Evolutionary conservation across 2,888 invertebrate genomes (phyloP), one percentile per base, ranked within the genome.

Genomic region (Elegia similella): DNA sequence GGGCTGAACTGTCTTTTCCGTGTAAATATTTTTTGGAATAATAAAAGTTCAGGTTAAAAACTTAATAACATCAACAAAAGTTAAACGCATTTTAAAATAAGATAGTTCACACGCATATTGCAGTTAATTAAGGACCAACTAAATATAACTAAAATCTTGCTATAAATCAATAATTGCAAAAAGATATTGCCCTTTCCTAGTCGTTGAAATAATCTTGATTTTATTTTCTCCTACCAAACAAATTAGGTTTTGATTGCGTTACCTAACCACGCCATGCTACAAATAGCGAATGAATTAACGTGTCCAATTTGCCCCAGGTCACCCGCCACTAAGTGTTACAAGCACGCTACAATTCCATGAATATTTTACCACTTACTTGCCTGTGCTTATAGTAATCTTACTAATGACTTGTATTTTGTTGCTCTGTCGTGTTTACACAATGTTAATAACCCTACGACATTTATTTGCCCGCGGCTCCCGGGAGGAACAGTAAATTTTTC

Each of bases 291-390:
- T 46, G 54, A 55, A 55, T 46, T 55, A 55, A 46, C 7, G 32
- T 17, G 17, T 55, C 54, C 54, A 55, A 44, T 55, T 55, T 55
- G 15, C 17, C 43, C 17, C 54, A 16, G 44, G 32, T 44, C 30
- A 56, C 47, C 29, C 48, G 46, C 29, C 42, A 30, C 38, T 56
- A 48, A 56, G 42, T 56, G 56, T 50, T 52, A 23, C 52, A 44
- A 42, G 54, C 60, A 60, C 60, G 58, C 60, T 30, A 58, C 56
- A 34, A 23, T 53, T 52, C 56, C 50, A 56, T 60, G 58, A 60
- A 60, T 56, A 58, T 58, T 60, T 60, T 60, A 60, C 43, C 23
- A 52, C 52, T 60, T 58, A 58, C 60, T 56, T 42, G 15, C 47
- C 56, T 10, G 16, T 29, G 48, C 30, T 42, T 56, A 48, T 13